phyloP scores from a whole-genome alignment of 2,113 vertebrate genomes.

The Nipponia nippon region DNA sequence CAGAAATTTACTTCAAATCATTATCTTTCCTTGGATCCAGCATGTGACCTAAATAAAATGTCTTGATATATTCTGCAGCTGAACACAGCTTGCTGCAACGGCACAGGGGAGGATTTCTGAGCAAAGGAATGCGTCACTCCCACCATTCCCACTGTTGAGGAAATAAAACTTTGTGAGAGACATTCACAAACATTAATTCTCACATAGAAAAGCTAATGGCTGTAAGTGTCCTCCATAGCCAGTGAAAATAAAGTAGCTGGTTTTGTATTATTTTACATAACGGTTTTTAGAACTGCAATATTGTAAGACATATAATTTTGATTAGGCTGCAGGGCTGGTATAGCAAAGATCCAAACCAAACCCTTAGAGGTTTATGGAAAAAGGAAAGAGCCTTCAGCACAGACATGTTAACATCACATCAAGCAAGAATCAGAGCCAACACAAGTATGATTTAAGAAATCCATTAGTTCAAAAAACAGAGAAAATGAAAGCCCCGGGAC shows the following conservation, averaged over 20 bases:
- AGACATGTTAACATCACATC: not conserved
- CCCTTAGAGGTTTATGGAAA: not conserved
- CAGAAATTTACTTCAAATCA: not conserved
- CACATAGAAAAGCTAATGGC: not conserved
- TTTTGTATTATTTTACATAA: not conserved
- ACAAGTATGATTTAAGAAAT: not conserved
- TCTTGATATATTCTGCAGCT: not conserved
- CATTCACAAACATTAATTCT: not conserved
- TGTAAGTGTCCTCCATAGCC: not conserved
- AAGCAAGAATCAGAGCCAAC: not conserved
- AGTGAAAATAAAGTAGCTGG: not conserved
- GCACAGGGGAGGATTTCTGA: not conserved
- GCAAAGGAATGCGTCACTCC: not conserved
- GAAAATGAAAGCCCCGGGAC: constrained; percentile 4
- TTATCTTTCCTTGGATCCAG: not conserved
- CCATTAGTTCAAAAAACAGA: not conserved
- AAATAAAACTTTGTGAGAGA: not conserved
- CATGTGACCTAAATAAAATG: not conserved
- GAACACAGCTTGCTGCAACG: not conserved
- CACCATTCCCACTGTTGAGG: not conserved
- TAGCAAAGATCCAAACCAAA: not conserved
- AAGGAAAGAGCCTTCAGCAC: not conserved
- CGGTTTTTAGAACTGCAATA: not conserved
- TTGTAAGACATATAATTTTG: not conserved
- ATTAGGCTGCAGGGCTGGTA: not conserved